Evolutionary conservation across 2,113 vertebrate species (phyloP), one percentile per base, ranked within the genome.

Genomic region (Sula dactylatra): DNA sequence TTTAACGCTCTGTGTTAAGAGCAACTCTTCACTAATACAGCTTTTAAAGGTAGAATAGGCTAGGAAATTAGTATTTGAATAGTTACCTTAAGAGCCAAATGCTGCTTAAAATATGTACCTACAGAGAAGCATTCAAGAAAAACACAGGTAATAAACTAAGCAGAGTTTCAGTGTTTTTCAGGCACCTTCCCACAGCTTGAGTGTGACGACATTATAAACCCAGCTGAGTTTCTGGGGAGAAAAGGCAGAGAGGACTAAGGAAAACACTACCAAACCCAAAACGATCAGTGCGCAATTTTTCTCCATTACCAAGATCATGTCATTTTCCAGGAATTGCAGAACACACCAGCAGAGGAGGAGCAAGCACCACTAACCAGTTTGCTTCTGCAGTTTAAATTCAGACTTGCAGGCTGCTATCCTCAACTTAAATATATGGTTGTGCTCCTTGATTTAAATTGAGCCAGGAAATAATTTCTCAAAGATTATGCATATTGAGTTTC

Each of bases 381-480:
- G 70, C 44, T 67, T 34, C 50, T 17, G 47, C 65, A 82, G 49
- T 47, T 89, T 26, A 22, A 73, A 85, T 55, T 74, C 95, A 81
- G 50, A 55, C 18, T 2, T 2, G 56, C 59, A 78, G 77, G 49
- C 78, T 85, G 66, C 66, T 73, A 54, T 20, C 77, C 73, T 76
- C 58, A 90, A 22, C 62, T 82, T 47, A 50, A 96, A 93, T 72
- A 82, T 5, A 86, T 21, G 38, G 66, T 18, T 88, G 31, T 62
- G 58, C 11, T 95, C 72, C 77, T 80, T 58, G 32, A 94, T 83
- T 92, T 92, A 86, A 90, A 93, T 34, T 78, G 69, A 88, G 70
- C 44, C 90, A 93, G 86, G 90, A 90, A 97, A 92, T 84, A 64
- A 96, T 81, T 88, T 83, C 34, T 69, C 82, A 71, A 83, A 70